Evolutionary conservation across 2,113 vertebrate genomes (phyloP).

Genomic region (Excalfactoria chinensis): DNA sequence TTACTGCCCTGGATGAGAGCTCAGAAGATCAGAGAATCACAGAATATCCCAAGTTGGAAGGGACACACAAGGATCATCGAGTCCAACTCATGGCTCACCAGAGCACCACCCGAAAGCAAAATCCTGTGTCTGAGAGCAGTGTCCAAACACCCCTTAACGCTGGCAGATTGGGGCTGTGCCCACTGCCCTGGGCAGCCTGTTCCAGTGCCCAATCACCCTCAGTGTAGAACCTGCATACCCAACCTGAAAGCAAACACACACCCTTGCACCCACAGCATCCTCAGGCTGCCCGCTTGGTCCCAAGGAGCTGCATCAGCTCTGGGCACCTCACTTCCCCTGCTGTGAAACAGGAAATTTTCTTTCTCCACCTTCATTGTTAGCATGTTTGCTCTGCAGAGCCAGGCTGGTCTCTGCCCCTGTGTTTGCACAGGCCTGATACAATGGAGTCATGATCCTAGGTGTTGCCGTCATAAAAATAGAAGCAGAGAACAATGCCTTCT

Average conservation of each 20-base stretch:
- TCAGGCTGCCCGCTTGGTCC: accelerated
- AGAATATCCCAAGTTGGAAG: too few relatives aligned
- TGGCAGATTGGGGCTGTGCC: too few relatives aligned
- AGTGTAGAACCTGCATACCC: neutral
- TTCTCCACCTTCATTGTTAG: constrained; percentile 45
- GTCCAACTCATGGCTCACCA: too few relatives aligned
- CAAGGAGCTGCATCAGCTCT: accelerated
- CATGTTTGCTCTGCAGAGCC: neutral
- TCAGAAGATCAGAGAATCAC: neutral
- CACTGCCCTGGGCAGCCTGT: too few relatives aligned
- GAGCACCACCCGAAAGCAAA: too few relatives aligned
- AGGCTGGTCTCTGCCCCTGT: neutral
- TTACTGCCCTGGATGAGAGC: neutral
- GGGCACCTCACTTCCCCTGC: neutral
- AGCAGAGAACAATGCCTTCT: neutral
- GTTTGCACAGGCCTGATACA: neutral
- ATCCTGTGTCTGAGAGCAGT: too few relatives aligned
- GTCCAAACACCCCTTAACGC: too few relatives aligned
- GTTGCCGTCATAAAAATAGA: constrained; percentile 31
- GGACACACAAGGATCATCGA: too few relatives aligned
- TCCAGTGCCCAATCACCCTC: neutral
- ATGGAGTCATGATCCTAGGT: neutral
- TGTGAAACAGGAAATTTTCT: neutral
- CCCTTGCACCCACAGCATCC: neutral
- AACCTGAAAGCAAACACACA: too few relatives aligned